Evolutionary conservation across 1,140 invertebrate species (phyloP), one percentile per base, ranked within the genome.

Genomic region (Anagrus nilaparvatae): DNA sequence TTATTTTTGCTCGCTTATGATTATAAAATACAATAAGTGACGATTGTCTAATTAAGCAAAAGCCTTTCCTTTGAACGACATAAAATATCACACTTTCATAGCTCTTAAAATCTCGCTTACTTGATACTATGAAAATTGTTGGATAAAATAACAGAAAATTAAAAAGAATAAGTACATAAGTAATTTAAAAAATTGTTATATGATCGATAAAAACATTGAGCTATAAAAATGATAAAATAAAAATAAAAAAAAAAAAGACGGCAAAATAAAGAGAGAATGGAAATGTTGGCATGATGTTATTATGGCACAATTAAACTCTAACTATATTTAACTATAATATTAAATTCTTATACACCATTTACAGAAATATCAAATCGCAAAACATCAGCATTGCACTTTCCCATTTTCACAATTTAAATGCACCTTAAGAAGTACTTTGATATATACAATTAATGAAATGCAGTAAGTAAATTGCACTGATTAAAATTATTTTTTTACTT

Each of bases 381-480:
- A 44, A 59, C 49, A 52, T 60, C 54, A n/a, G n/a, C 61, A 68
- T 68, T 68, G 65, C 65, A 68, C 65, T 65, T 61, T 63, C 61
- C 65, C 65, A 63, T 65, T 55, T 60, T 62, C 58, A 60, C 63
- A 62, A 60, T 60, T 50, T 54, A 65, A 65, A 65, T 65, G 60
- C 60, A 62, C 54, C 59, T 63, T 65, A 64, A 59, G n/a, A 63
- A 49, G 45, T 63, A 64, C 56, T 58, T 58, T 38, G 54, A 58
- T 66, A 66, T 67, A 49, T 66, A 65, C 60, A 67, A 53, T 54
- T n/a, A n/a, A n/a, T n/a, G n/a, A n/a, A n/a, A n/a, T n/a, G n/a
- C n/a, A n/a, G n/a, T n/a, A n/a, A n/a, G n/a, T n/a, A n/a, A n/a
- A n/a, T n/a, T n/a, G n/a, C n/a, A n/a, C n/a, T n/a, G n/a, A n/a